Conservation (phyloP, 2,113 vertebrate species). For the Gavialis gangeticus region DNA sequence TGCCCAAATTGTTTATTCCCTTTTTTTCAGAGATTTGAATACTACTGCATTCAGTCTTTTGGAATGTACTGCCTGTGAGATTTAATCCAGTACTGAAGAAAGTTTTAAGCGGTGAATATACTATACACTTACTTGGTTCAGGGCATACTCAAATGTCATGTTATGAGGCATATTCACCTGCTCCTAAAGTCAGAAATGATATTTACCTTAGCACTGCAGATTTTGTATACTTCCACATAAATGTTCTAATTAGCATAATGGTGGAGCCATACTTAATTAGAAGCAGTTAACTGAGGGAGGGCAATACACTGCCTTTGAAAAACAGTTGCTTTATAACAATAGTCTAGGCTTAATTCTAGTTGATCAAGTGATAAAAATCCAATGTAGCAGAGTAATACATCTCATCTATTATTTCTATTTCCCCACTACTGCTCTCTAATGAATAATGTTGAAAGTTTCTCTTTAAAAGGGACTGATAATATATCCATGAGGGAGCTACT, state of each 20-base stretch:
- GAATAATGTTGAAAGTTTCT: not conserved
- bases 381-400: not conserved
- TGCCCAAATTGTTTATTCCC: not conserved
- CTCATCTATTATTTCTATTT: not conserved
- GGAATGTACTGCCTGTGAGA: not conserved
- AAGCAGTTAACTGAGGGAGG: not conserved
- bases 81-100: not conserved
- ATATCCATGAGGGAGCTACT: not conserved
- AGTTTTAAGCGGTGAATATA: not conserved
- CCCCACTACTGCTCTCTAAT: not conserved
- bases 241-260: not conserved
- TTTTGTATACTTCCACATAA: not conserved
- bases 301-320: not conserved
- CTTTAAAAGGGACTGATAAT: not conserved
- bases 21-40: not conserved
- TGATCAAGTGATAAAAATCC: not conserved
- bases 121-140: too few species aligned
- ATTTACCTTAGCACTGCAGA: not conserved
- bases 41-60: not conserved
- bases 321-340: not conserved
- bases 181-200: too few species aligned
- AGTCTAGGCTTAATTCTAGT: not conserved
- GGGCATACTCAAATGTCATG: too few species aligned
- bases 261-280: not conserved
- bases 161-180: too few species aligned